Percentiles rank a stretch among this genome's conserved stretches.
These are phyloP conservation scores for Pseudonaja textilis DNA, from an alignment of 2,113 vertebrate genomes.

Conservation along the genomic window DNA sequence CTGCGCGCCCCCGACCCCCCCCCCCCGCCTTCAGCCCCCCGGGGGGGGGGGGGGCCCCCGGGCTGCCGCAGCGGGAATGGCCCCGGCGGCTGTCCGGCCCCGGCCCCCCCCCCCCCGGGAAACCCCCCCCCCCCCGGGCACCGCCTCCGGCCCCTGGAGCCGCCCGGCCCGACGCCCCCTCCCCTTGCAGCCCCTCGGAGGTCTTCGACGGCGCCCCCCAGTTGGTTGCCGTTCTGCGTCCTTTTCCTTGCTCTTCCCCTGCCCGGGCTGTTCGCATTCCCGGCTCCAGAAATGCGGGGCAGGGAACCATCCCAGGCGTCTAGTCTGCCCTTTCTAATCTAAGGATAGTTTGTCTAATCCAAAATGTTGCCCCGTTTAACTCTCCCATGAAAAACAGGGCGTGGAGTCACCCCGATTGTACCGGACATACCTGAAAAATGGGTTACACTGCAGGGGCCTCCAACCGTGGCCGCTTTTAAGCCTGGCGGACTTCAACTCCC, in stretches of 20 bases:
- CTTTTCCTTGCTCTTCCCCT: neutral
- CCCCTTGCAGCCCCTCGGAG: neutral
- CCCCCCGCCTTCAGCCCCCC: too few relatives aligned
- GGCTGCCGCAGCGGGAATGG: neutral
- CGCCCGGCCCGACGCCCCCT: too few relatives aligned
- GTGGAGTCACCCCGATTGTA: neutral
- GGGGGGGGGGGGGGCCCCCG: neutral
- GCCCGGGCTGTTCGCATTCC: neutral
- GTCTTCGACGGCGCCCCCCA: neutral
- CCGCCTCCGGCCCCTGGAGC: neutral
- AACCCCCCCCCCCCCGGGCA: neutral
- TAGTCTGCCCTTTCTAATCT: too few relatives aligned
- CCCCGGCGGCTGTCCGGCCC: neutral
- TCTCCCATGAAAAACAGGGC: neutral
- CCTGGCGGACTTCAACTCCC: too few relatives aligned
- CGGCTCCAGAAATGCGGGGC: neutral
- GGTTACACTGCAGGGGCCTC: neutral
- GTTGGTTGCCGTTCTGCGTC: neutral
- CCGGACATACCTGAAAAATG: neutral
- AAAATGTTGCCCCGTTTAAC: neutral
- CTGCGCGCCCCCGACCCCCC: neutral
- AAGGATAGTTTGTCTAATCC: neutral
- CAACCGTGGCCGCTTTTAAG: too few relatives aligned
- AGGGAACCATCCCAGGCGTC: neutral
- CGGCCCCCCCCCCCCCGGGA: neutral